phyloP scores from a whole-genome alignment of 2,888 invertebrate genomes.

The Sipha maydis region DNA sequence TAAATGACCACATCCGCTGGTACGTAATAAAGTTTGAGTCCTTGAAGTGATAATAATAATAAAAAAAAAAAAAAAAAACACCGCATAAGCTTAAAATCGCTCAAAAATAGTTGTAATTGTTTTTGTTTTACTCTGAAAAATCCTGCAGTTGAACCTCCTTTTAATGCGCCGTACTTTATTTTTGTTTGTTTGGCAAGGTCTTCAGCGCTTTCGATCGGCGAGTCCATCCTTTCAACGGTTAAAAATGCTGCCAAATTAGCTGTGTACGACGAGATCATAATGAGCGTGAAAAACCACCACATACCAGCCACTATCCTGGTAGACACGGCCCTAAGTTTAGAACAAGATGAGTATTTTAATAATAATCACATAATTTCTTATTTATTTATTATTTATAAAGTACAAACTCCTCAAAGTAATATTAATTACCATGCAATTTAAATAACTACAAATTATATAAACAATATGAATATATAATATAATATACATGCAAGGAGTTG shows the following conservation, averaged over 20 bases:
- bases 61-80: slow-evolving; percentile 22
- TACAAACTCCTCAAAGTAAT: not conserved
- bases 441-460: not conserved
- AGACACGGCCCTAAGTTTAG: slow-evolving; percentile 78
- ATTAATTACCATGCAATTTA: not conserved
- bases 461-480: not conserved
- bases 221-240: slow-evolving; percentile 92
- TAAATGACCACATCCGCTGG: slow-evolving; percentile 95
- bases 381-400: not conserved
- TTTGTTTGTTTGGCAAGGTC: slow-evolving; percentile 95
- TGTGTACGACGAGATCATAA: slow-evolving; percentile 96
- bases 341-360: not conserved
- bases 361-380: too few relatives aligned
- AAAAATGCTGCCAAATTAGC: slow-evolving; percentile 95
- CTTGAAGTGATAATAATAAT: slow-evolving; percentile 68
- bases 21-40: slow-evolving; percentile 94
- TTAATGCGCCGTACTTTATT: slow-evolving; percentile 95
- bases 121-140: slow-evolving; percentile 83
- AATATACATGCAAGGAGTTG: not conserved
- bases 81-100: not conserved
- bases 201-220: slow-evolving; percentile 94
- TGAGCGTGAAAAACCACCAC: slow-evolving; percentile 96
- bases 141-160: slow-evolving; percentile 90
- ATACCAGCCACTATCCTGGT: slow-evolving; percentile 90
- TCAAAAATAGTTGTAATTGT: not conserved